A percentile compares a stretch with the other conserved stretches of the same genome.
These are phyloP conservation scores for Carcharodon carcharias DNA, from an alignment of 2,797 vertebrate genomes.

Conservation along the genomic window DNA sequence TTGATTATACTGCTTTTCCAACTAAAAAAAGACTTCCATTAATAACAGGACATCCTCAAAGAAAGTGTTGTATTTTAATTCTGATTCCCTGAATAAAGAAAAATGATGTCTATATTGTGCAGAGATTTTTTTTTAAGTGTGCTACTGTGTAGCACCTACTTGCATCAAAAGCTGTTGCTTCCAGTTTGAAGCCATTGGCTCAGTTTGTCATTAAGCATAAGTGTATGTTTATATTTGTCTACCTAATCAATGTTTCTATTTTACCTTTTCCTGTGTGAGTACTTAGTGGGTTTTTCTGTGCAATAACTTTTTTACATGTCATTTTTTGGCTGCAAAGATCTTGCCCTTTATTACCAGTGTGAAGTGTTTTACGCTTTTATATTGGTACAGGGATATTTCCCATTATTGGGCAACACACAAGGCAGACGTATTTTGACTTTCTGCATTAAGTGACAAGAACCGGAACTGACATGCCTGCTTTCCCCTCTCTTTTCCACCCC, in stretches of 20 bases:
- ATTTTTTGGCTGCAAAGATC: not conserved
- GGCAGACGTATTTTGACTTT: not conserved
- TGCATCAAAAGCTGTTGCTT: not conserved
- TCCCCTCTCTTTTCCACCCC: no score
- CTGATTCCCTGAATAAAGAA: not conserved
- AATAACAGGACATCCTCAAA: not conserved
- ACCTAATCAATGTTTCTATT: not conserved
- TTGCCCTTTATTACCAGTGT: not conserved
- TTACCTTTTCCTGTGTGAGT: not conserved
- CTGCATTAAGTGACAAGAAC: not conserved
- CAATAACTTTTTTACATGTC: not conserved
- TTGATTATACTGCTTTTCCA: not conserved
- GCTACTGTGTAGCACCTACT: not conserved
- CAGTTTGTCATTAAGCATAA: not conserved
- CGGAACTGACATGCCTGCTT: no score
- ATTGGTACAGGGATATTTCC: not conserved
- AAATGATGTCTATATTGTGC: not conserved
- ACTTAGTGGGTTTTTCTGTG: not conserved
- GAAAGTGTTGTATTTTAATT: not conserved
- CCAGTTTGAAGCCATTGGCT: not conserved
- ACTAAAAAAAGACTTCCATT: not conserved
- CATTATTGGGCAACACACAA: not conserved
- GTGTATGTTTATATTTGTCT: not conserved
- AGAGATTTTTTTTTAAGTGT: not conserved
- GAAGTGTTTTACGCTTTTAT: not conserved